A percentile compares a stretch with the other conserved stretches of the same genome.
phyloP scores from a whole-genome alignment of 2,113 vertebrate genomes.

The Rafetus swinhoei region DNA sequence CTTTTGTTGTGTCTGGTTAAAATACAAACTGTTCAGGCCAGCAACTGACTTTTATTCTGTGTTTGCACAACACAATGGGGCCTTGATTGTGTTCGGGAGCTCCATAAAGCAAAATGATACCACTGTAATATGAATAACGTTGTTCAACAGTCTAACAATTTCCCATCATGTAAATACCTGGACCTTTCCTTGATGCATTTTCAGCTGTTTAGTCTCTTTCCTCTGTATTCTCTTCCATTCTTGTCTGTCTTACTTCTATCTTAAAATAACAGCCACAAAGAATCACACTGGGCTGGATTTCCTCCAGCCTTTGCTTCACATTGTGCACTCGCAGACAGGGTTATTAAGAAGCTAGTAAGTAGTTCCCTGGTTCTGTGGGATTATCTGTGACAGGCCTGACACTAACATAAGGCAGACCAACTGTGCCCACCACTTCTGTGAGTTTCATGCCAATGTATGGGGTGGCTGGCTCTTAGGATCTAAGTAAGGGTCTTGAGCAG shows the following conservation, averaged over 20 bases:
- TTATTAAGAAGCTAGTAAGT: background rate
- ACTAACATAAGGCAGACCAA: too few relatives aligned
- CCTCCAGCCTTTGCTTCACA: too few relatives aligned
- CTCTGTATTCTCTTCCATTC: background rate
- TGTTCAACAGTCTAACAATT: background rate
- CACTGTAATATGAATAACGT: background rate
- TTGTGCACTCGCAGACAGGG: background rate
- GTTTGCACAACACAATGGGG: background rate
- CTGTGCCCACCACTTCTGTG: background rate
- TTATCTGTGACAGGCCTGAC: too few relatives aligned
- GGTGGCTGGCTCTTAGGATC: background rate
- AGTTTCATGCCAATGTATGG: background rate
- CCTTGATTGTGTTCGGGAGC: background rate
- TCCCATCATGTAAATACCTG: rapidly evolving
- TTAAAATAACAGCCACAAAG: background rate
- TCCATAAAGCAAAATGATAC: too few relatives aligned
- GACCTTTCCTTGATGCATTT: background rate
- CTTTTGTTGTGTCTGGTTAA: background rate
- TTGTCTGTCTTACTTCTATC: background rate
- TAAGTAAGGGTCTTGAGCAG: too few relatives aligned
- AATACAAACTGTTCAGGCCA: rapidly evolving
- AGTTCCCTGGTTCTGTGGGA: too few relatives aligned
- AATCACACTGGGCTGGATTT: background rate
- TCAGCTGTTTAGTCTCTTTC: background rate
- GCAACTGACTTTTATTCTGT: background rate